Evolutionary conservation across 2,113 vertebrate genomes (phyloP).

Genomic region (Herpailurus yagouaroundi): DNA sequence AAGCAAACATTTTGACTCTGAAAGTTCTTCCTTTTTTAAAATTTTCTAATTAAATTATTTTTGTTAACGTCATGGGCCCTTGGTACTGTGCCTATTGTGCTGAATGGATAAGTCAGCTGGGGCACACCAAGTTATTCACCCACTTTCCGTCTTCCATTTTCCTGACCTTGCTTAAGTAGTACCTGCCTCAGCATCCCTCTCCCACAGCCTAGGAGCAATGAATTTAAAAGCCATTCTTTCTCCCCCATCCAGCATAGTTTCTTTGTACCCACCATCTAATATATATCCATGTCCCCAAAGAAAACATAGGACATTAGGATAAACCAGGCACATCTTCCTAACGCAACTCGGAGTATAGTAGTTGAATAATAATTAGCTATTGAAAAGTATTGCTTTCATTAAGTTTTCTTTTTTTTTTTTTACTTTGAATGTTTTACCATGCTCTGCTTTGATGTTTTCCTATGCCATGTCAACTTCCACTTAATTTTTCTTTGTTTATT

Average conservation of each 20-base stretch:
- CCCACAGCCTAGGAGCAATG: not conserved
- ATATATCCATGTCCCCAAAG: not conserved
- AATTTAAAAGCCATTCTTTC: not conserved
- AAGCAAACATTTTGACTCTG: not conserved
- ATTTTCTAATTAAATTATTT: not conserved
- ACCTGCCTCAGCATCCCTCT: not conserved
- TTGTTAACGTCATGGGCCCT: not conserved
- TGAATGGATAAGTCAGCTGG: not conserved
- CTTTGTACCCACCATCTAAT: not conserved
- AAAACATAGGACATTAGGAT: not conserved
- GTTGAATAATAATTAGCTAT: not conserved
- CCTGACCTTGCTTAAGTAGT: not conserved
- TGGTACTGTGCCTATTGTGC: too few species aligned
- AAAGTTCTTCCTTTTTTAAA: not conserved
- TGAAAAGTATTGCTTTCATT: not conserved
- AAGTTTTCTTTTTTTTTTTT: not conserved
- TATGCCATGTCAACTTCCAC: not conserved
- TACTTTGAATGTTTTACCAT: not conserved
- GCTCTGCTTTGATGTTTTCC: not conserved
- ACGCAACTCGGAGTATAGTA: not conserved
- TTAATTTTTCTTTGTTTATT: slow-evolving; percentile 48
- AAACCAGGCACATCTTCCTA: not conserved
- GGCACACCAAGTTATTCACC: fast-evolving
- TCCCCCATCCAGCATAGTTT: not conserved
- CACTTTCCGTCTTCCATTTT: not conserved